Conservation (phyloP, 2,888 invertebrate species). For the Bugula neritina region DNA sequence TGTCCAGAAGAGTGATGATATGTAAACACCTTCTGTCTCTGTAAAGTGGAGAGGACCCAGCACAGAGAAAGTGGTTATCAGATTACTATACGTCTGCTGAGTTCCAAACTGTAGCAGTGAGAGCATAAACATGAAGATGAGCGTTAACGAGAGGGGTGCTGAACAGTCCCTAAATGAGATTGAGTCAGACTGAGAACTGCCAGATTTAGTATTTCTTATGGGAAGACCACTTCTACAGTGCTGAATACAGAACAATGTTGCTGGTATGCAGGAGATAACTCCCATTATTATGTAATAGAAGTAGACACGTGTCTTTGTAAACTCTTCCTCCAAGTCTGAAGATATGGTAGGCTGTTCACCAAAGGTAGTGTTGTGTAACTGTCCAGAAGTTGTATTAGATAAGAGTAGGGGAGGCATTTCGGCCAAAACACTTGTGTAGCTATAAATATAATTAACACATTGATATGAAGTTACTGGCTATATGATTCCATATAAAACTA, state of each 20-base stretch:
- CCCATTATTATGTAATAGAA: conserved; percentile 5
- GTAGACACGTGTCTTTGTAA: not conserved
- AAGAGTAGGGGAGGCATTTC: too few species aligned
- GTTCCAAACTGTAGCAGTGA: conserved; percentile 3
- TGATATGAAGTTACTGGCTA: too few species aligned
- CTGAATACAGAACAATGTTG: not conserved
- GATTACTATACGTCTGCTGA: conserved; percentile 11
- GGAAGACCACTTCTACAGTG: not conserved
- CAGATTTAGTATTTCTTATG: not conserved
- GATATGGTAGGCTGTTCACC: too few species aligned
- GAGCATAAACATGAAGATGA: not conserved
- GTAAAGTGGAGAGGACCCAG: not conserved
- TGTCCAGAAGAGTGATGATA: conserved; percentile 7
- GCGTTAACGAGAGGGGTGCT: not conserved
- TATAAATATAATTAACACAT: too few species aligned
- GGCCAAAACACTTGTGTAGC: too few species aligned
- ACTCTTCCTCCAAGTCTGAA: too few species aligned
- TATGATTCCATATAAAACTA: too few species aligned
- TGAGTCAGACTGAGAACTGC: not conserved
- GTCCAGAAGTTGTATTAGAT: too few species aligned
- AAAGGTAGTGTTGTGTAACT: too few species aligned
- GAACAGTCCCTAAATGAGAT: not conserved
- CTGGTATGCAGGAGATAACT: not conserved
- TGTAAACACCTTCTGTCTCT: conserved; percentile 4
- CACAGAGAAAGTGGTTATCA: conserved; percentile 17